Base-by-base conservation (phyloP, 1,140 invertebrate genomes). In the Microplitis mediator region DNA sequence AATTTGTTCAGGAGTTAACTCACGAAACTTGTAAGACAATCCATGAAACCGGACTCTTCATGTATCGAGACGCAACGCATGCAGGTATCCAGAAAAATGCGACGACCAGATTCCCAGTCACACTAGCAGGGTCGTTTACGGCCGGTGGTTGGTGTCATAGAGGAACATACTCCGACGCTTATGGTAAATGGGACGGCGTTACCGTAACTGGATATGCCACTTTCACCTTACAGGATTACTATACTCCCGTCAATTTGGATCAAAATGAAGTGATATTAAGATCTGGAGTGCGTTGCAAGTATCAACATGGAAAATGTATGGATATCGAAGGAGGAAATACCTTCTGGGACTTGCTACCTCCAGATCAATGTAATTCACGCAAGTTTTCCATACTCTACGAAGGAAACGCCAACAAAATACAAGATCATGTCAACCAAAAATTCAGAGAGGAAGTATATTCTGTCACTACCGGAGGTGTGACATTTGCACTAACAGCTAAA, bases 141-240 rank as follows among this genome's bases (percentile, higher is more conserved):
- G 68, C 65, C 39, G 52, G 54, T 36, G 71, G 56, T 3, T 61
- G 36, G 62, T 14, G 39, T 23, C 23, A 23, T 23, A 23, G 23
- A 23, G 23, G 2, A 23, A 23, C 23, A 23, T 73, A 62, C 31
- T 51, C 51, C 5, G 65, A 73, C 23, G 31, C 45, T 36, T 73
- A 67, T 60, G 64, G 71, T 4, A 34, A 56, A 3, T 73, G 65
- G 58, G 65, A 68, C 13, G 9, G 62, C 13, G 64, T 73, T 14
- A 45, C 62, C 2, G 71, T 68, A 3, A n/a, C 61, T 52, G 58
- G 61, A n/a, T 65, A 52, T 3, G 45, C 74, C 0, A 63, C 9
- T n/a, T 63, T 77, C 0, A 70, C 58, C 0, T 1, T 76, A 9
- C 13, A 14, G 36, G 71, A 77, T 23, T 74, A 71, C 16, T 23